Evolutionary conservation across 1,140 invertebrate genomes (phyloP).

Genomic region (Drosophila sucinea): DNA sequence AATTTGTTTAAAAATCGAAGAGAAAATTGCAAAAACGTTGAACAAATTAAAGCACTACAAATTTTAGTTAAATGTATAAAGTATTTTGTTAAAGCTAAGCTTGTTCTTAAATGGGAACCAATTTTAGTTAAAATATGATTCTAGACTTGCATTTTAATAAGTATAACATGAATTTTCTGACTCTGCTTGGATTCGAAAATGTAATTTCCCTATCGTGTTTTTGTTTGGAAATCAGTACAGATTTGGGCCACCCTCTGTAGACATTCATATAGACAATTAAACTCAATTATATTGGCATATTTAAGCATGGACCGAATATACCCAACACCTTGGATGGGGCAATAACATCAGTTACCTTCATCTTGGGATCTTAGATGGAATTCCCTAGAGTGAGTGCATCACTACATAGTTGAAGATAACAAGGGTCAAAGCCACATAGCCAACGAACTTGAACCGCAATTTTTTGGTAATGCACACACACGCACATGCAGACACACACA

Average conservation of each 20-base stretch:
- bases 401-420: slow-evolving; percentile 48
- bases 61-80: too few relatives aligned
- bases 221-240: background rate
- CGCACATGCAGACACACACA: slow-evolving; percentile 55
- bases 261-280: slow-evolving; percentile 71
- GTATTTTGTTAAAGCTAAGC: too few relatives aligned
- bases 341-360: slow-evolving; percentile 27
- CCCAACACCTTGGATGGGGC: slow-evolving; percentile 29
- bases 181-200: too few relatives aligned
- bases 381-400: slow-evolving; percentile 69
- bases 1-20: too few relatives aligned
- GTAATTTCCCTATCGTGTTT: background rate
- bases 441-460: slow-evolving; percentile 80
- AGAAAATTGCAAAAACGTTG: too few relatives aligned
- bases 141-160: too few relatives aligned
- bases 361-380: slow-evolving; percentile 42
- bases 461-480: slow-evolving; percentile 70
- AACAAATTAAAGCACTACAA: too few relatives aligned
- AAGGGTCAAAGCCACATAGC: slow-evolving; percentile 43
- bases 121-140: too few relatives aligned
- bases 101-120: too few relatives aligned
- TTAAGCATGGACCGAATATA: slow-evolving; percentile 45
- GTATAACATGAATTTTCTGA: too few relatives aligned
- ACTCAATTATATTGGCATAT: slow-evolving; percentile 79
- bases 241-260: slow-evolving; percentile 38